Evolutionary conservation across 2,797 vertebrate species (phyloP).

Genomic region (Typhlichthys eigenmanni): DNA sequence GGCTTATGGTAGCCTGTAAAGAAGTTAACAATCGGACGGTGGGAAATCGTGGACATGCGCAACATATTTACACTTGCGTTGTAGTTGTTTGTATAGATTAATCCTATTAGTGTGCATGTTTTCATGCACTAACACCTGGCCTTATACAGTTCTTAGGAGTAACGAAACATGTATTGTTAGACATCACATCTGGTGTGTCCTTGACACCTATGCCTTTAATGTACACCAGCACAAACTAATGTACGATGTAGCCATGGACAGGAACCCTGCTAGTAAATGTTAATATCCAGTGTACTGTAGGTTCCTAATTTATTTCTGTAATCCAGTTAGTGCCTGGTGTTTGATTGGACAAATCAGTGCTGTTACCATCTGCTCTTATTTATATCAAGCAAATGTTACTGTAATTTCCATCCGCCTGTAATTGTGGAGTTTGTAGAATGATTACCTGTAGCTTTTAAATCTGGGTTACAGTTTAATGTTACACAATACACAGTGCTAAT

Average conservation of each 20-base stretch:
- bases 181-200: neutral
- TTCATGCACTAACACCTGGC: too few species aligned
- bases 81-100: neutral
- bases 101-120: neutral
- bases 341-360: slow-evolving; percentile 3
- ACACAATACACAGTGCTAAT: neutral
- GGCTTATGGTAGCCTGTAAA: neutral
- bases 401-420: neutral
- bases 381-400: neutral
- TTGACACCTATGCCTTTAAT: slow-evolving; percentile 7
- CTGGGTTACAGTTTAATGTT: too few species aligned
- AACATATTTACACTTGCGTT: neutral
- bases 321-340: slow-evolving; percentile 27
- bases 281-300: neutral
- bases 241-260: neutral
- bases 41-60: too few species aligned
- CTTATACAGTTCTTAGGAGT: too few species aligned
- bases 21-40: neutral
- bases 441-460: too few species aligned
- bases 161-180: neutral
- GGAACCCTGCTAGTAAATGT: neutral
- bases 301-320: neutral
- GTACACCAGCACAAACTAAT: neutral
- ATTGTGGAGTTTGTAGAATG: slow-evolving; percentile 2
- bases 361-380: neutral